Conservation (phyloP, 2,113 vertebrate species). For the Numenius arquata region DNA sequence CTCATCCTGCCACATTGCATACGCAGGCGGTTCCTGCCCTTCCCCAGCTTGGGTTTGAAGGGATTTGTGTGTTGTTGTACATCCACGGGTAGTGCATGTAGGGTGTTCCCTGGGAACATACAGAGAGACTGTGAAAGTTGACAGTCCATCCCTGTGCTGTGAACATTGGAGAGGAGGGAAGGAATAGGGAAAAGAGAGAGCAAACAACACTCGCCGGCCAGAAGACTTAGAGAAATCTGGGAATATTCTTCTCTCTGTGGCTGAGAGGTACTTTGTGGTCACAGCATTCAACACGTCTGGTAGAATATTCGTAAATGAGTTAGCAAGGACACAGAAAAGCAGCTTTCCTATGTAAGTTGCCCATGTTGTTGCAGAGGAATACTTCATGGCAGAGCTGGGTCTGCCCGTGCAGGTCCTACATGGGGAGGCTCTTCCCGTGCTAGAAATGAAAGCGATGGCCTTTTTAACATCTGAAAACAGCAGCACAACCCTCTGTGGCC, state of each 20-base stretch:
- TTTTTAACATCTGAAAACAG: conserved; percentile 42
- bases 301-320: neutral
- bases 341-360: neutral
- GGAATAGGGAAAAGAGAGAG: neutral
- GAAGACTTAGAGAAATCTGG: neutral
- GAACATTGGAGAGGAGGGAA: rapidly evolving
- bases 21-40: neutral
- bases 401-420: neutral
- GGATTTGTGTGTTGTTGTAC: neutral
- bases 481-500: neutral
- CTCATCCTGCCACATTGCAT: neutral
- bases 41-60: neutral
- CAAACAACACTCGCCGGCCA: rapidly evolving
- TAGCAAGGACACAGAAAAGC: neutral
- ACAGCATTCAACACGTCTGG: neutral
- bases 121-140: neutral
- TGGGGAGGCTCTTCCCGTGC: neutral
- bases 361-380: neutral
- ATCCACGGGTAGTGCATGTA: neutral
- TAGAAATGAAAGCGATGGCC: neutral
- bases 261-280: neutral
- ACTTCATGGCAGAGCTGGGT: neutral
- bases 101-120: neutral
- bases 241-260: neutral
- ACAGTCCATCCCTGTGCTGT: neutral